Conservation (phyloP, 2,888 invertebrate genomes). For the Sinhomidia bicolor region DNA sequence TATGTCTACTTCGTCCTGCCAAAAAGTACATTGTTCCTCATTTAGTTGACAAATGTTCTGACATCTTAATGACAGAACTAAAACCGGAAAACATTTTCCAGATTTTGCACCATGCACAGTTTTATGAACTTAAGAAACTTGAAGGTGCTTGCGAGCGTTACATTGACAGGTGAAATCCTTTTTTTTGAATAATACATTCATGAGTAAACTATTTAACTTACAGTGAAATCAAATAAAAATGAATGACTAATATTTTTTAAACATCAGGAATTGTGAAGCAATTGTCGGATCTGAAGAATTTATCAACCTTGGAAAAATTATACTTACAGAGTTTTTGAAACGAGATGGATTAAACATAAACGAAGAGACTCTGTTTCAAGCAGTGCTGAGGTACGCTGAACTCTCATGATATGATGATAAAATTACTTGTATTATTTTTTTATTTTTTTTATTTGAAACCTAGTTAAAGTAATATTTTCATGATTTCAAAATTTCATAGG, state of each 20-base stretch:
- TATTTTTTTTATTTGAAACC: too few species aligned
- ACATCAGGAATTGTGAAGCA: slow-evolving; percentile 63
- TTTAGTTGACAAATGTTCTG: slow-evolving; percentile 91
- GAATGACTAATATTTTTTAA: not conserved
- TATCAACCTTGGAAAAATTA: slow-evolving; percentile 60
- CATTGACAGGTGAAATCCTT: slow-evolving; percentile 87
- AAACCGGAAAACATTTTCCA: slow-evolving; percentile 92
- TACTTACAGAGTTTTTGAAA: slow-evolving; percentile 65
- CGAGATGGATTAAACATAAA: slow-evolving; percentile 73
- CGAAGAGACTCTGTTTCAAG: slow-evolving; percentile 68
- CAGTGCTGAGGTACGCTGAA: slow-evolving; percentile 66
- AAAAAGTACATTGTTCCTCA: slow-evolving; percentile 94
- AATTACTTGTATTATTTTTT: too few species aligned
- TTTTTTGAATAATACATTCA: not conserved
- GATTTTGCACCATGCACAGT: slow-evolving; percentile 88
- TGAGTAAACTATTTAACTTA: too few species aligned
- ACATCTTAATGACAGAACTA: slow-evolving; percentile 88
- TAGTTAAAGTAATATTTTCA: too few species aligned
- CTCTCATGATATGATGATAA: too few species aligned
- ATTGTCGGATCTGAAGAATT: slow-evolving; percentile 74
- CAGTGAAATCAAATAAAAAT: too few species aligned
- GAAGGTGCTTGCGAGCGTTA: slow-evolving; percentile 90
- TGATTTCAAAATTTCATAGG: too few species aligned
- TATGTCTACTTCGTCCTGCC: slow-evolving; percentile 89
- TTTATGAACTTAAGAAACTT: slow-evolving; percentile 92